Conservation (phyloP, 2,113 vertebrate species). For the Megaceryle maxima region DNA sequence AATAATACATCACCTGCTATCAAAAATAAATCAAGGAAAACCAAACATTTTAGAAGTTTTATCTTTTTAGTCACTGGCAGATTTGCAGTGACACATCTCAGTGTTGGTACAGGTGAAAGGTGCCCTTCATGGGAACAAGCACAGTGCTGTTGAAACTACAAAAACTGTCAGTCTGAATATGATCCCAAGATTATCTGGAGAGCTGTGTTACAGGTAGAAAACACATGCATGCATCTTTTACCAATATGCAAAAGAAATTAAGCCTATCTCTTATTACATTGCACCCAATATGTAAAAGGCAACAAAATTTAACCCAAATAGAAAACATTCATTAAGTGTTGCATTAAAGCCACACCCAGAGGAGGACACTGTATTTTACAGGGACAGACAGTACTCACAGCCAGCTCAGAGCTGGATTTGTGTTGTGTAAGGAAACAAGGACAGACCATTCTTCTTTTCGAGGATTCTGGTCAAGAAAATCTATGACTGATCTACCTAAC, state of each 20-base stretch:
- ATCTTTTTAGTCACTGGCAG: neutral
- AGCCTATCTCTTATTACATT: neutral
- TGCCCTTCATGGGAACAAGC: neutral
- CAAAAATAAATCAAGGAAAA: neutral
- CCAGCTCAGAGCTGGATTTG: neutral
- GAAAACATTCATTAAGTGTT: neutral
- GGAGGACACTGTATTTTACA: neutral
- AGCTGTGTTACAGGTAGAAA: neutral
- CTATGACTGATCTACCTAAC: neutral
- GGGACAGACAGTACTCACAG: neutral
- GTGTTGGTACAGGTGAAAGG: neutral
- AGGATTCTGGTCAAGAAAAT: neutral
- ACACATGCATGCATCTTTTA: neutral
- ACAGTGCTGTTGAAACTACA: neutral
- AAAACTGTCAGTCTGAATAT: neutral
- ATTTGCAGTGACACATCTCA: neutral
- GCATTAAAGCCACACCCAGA: neutral
- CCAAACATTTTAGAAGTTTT: neutral
- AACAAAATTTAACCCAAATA: neutral
- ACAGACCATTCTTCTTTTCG: neutral
- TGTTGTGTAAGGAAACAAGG: neutral
- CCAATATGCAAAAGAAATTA: neutral
- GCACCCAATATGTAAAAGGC: neutral
- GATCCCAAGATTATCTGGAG: neutral
- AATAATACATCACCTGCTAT: neutral